Conservation (phyloP, 2,888 invertebrate genomes). For the Mystacides longicornis region DNA sequence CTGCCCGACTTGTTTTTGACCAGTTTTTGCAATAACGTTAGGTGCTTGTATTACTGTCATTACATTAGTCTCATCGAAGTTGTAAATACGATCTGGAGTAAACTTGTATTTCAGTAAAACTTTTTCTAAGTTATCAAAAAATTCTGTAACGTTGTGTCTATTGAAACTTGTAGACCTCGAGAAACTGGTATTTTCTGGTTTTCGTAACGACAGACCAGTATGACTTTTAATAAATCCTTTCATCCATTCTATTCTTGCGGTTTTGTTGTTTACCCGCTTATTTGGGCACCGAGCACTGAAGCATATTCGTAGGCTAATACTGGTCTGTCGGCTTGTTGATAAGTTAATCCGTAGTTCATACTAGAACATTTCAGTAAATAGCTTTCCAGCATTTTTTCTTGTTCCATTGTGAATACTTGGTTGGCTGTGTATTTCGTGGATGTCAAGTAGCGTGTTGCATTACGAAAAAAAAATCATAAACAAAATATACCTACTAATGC, state of each 20-base stretch:
- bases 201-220: neutral
- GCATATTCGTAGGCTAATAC: neutral
- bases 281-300: neutral
- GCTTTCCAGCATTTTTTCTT: conserved; percentile 23
- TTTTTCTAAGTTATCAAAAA: neutral
- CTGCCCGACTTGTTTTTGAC: neutral
- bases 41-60: conserved; percentile 1
- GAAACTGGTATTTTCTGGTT: neutral
- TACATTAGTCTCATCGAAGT: neutral
- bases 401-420: conserved; percentile 26
- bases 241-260: neutral
- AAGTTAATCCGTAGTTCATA: conserved; percentile 26
- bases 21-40: neutral
- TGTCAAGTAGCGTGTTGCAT: no score
- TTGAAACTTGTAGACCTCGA: neutral
- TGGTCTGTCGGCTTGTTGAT: no score
- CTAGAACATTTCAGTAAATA: conserved; percentile 26
- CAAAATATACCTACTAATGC: no score
- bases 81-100: neutral
- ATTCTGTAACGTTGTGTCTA: no score
- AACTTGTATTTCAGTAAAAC: neutral
- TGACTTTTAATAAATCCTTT: neutral
- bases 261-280: neutral
- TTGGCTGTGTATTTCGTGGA: conserved; percentile 19
- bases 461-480: no score